Evolutionary conservation across 2,113 vertebrate genomes (phyloP).

Genomic region (cat (Felis catus)): F.catus_Fca126_mat1.0 CM031413.1:5376501-5377000

Average conservation of each 20-base stretch:
- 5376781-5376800: background rate
- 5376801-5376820: background rate
- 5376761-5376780: background rate
- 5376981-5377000: background rate
- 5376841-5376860: background rate
- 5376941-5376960: background rate
- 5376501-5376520: background rate
- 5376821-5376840: background rate
- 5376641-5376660: background rate
- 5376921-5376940: background rate
- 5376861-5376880: background rate
- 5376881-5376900: background rate
- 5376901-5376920: background rate
- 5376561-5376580: background rate
- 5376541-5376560: no score
- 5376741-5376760: background rate
- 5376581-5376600: background rate
- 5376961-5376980: background rate
- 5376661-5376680: background rate
- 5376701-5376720: background rate
- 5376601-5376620: background rate
- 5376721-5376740: background rate
- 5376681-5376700: background rate
- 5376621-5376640: background rate
- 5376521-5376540: accelerated